A percentile compares a stretch with the other conserved stretches of the same genome.
Evolutionary conservation across 1,140 invertebrate species (phyloP).

Genomic region (Leptestheria dahalacensis): DNA sequence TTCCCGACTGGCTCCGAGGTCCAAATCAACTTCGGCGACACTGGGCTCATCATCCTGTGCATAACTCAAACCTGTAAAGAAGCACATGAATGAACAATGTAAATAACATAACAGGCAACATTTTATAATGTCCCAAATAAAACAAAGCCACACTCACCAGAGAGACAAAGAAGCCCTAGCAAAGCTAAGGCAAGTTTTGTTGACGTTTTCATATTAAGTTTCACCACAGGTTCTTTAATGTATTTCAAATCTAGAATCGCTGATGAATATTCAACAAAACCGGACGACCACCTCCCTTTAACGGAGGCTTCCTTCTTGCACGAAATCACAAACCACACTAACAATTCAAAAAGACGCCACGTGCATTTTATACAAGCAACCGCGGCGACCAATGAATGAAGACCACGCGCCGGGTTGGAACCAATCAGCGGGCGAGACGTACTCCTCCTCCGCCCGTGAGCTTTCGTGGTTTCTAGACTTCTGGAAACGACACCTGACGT

Average conservation of each 20-base stretch:
- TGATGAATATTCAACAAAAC: not conserved
- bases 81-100: not conserved
- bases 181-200: slow-evolving; percentile 12
- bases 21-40: slow-evolving; percentile 39
- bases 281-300: no score
- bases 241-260: not conserved
- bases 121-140: not conserved
- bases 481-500: not conserved
- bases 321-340: not conserved
- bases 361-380: not conserved
- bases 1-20: slow-evolving; percentile 62
- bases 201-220: slow-evolving; percentile 5
- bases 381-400: not conserved
- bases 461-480: not conserved
- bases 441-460: not conserved
- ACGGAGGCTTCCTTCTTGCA: no score
- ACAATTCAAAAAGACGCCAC: not conserved
- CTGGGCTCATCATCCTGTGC: slow-evolving; percentile 17
- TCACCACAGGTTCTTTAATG: not conserved
- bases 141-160: slow-evolving; percentile 4
- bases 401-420: not conserved
- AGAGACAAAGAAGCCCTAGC: slow-evolving; percentile 7
- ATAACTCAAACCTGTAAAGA: slow-evolving; percentile 8
- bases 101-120: not conserved
- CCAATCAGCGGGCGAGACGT: not conserved